Conservation (phyloP, 2,888 invertebrate genomes). For the Drosophila phalerata region DNA sequence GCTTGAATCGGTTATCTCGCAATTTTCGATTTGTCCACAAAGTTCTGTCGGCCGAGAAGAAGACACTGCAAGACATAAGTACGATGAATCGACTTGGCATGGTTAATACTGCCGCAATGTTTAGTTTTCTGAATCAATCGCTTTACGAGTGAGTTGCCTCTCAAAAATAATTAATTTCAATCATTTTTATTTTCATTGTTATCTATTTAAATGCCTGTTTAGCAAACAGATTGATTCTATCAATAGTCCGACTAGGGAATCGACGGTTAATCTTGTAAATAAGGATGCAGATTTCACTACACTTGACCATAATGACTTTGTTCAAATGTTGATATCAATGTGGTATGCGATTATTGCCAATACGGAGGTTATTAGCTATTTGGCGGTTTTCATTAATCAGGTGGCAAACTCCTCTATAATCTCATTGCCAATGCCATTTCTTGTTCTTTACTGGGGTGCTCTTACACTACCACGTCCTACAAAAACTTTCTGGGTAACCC, state of each 20-base stretch:
- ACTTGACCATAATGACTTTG: constrained; percentile 82
- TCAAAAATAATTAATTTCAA: background rate
- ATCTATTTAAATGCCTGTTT: background rate
- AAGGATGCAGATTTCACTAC: constrained; percentile 83
- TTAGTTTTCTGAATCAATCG: constrained; percentile 65
- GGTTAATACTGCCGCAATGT: constrained; percentile 70
- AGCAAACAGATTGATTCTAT: constrained; percentile 44
- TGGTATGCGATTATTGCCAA: constrained; percentile 85
- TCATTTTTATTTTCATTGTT: background rate
- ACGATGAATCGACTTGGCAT: constrained; percentile 66
- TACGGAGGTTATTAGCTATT: constrained; percentile 96
- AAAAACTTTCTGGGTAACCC: constrained; percentile 98
- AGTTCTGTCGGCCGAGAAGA: constrained; percentile 94
- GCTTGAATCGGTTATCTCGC: constrained; percentile 92
- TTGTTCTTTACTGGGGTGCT: constrained; percentile 99
- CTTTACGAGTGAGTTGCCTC: constrained; percentile 52
- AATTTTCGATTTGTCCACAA: constrained; percentile 97
- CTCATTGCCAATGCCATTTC: constrained; percentile 95
- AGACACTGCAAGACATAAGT: constrained; percentile 90
- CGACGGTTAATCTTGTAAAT: background rate
- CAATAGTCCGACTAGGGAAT: constrained; percentile 2
- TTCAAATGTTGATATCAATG: constrained; percentile 77
- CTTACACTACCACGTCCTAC: constrained; percentile 97
- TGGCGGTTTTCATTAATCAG: constrained; percentile 97
- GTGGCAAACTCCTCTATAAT: constrained; percentile 94